These are phyloP conservation scores for Shargacucullia verbasci DNA, from an alignment of 2,888 invertebrate genomes.

Conservation along the genomic window DNA sequence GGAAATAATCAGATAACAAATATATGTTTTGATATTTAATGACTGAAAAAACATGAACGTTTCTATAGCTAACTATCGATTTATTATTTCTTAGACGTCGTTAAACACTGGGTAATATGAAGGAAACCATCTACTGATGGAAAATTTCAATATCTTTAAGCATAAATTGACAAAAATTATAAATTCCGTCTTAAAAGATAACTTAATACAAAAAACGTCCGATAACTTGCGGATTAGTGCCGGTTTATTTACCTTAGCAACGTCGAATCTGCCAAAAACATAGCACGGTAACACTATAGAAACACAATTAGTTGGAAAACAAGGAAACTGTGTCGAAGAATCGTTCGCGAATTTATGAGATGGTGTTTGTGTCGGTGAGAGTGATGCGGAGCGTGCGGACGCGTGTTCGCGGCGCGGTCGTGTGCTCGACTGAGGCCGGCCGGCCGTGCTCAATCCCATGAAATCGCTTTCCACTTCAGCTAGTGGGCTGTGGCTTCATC, in stretches of 20 bases:
- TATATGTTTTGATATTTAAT: no score
- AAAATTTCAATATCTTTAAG: constrained; percentile 3
- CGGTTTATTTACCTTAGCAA: constrained; percentile 52
- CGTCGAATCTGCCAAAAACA: constrained; percentile 35
- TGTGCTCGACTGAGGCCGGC: constrained; percentile 7
- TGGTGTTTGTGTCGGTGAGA: constrained; percentile 26
- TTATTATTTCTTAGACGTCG: background rate
- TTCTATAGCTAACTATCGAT: background rate
- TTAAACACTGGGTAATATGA: background rate
- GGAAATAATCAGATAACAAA: no score
- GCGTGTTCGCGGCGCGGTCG: constrained; percentile 47
- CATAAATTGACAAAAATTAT: constrained; percentile 14
- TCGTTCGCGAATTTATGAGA: constrained; percentile 48
- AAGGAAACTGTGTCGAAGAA: constrained; percentile 38
- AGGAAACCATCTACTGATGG: constrained; percentile 13
- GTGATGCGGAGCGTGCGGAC: constrained; percentile 23
- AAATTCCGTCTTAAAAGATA: constrained; percentile 11
- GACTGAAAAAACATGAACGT: no score
- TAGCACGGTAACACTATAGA: constrained; percentile 49
- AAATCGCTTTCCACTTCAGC: constrained; percentile 46
- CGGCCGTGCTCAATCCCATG: constrained; percentile 25
- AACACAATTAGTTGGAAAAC: constrained; percentile 49
- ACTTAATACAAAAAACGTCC: constrained; percentile 20
- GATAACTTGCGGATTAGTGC: constrained; percentile 34
- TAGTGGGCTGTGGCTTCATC: background rate